These are phyloP conservation scores for Temnothorax nylanderi DNA, from an alignment of 1,140 invertebrate genomes.

Conservation along the genomic window DNA sequence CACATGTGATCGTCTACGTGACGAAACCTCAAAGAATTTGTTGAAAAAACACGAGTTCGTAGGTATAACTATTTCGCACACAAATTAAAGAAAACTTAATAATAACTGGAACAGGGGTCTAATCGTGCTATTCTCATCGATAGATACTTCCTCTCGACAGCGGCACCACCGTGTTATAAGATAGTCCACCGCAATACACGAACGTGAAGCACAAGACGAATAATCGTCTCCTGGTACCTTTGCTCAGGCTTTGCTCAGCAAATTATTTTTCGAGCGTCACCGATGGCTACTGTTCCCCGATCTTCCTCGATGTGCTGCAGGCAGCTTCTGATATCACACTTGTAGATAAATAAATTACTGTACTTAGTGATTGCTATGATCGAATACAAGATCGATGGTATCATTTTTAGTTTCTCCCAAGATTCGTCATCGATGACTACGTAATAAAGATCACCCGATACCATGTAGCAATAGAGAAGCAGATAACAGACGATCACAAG, in stretches of 20 bases:
- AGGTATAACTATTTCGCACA: conserved; percentile 62
- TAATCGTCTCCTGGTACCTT: conserved; percentile 65
- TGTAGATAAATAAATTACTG: conserved; percentile 63
- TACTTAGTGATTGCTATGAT: conserved; percentile 76
- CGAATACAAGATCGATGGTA: conserved; percentile 73
- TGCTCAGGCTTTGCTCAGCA: conserved; percentile 55
- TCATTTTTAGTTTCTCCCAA: conserved; percentile 68
- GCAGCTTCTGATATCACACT: conserved; percentile 68
- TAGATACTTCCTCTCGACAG: conserved; percentile 38
- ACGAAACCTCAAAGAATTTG: conserved; percentile 68
- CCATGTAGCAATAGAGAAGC: conserved; percentile 11
- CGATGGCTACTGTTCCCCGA: conserved; percentile 63
- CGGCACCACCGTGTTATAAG: conserved; percentile 74
- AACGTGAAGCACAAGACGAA: conserved; percentile 69
- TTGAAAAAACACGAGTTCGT: conserved; percentile 67
- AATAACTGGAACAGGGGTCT: conserved; percentile 67
- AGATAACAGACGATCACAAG: conserved; percentile 19
- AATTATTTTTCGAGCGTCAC: conserved; percentile 60
- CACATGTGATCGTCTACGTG: conserved; percentile 66
- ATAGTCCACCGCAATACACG: conserved; percentile 76
- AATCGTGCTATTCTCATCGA: conserved; percentile 53
- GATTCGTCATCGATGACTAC: background rate
- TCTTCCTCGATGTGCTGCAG: conserved; percentile 73
- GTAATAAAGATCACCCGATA: conserved; percentile 35
- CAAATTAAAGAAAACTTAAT: conserved; percentile 63